Evolutionary conservation across 1,140 invertebrate species (phyloP), one percentile per base, ranked within the genome.

Genomic region (Ephestia elutella): DNA sequence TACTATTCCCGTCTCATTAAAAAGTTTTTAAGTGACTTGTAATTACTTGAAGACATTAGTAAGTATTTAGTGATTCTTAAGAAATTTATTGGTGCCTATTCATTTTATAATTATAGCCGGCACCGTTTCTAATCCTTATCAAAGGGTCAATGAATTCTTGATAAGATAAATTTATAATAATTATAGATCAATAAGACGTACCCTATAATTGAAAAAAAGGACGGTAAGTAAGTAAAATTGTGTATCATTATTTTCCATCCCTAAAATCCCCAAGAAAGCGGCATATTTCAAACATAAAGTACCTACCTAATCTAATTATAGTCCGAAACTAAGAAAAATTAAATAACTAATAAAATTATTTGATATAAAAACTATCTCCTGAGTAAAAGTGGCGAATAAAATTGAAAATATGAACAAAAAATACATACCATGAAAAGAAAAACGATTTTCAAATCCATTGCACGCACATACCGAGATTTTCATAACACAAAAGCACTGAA

Each of bases 341-440:
- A n/a, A n/a, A n/a, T n/a, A n/a, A n/a, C n/a, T n/a, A n/a, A n/a
- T n/a, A n/a, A n/a, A n/a, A n/a, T n/a, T n/a, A n/a, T n/a, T n/a
- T n/a, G n/a, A n/a, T n/a, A n/a, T n/a, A n/a, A n/a, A n/a, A n/a
- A n/a, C n/a, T n/a, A n/a, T n/a, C n/a, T n/a, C n/a, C n/a, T n/a
- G n/a, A n/a, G n/a, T n/a, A 35, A 35, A 35, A 10, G 3, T 11
- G 1, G 1, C 59, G 57, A 59, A 55, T 28, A 30, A 56, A 13
- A 54, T n/a, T n/a, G 60, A 11, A 20, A 28, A 49, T 35, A 8
- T n/a, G n/a, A 13, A 59, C 50, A 59, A 58, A 60, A 15, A 38
- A 44, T 63, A 72, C 73, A 53, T 70, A 71, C 70, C 75, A 32
- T n/a, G 10, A 19, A 49, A 8, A 35, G 15, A 28, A 35, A 35